phyloP scores from a whole-genome alignment of 2,113 vertebrate species.

The Eudyptes chrysolophus region DNA sequence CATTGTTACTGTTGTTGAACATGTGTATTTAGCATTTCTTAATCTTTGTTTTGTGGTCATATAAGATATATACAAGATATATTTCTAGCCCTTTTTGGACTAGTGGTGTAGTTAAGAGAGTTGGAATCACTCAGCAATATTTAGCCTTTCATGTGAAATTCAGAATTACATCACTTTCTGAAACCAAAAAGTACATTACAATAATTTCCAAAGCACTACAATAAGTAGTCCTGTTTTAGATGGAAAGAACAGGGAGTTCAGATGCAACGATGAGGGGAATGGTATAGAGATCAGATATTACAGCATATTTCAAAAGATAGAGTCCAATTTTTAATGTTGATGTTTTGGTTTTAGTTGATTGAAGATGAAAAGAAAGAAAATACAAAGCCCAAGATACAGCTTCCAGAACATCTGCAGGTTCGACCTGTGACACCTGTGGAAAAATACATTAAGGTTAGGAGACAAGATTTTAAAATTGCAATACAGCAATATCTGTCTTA shows the following conservation, averaged over 20 bases:
- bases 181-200: neutral
- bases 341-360: slow-evolving; percentile 64
- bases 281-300: neutral
- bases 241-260: neutral
- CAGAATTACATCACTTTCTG: neutral
- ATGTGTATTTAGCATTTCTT: neutral
- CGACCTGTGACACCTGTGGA: slow-evolving; percentile 75
- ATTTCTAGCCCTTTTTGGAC: neutral
- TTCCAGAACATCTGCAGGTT: slow-evolving; percentile 71
- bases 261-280: neutral
- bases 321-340: neutral
- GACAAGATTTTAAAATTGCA: neutral
- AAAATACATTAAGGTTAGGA: slow-evolving; percentile 77
- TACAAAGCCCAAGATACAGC: slow-evolving; percentile 56
- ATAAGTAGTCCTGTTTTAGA: neutral
- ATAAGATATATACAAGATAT: neutral
- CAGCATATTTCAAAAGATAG: neutral
- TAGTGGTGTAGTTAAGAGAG: neutral
- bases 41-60: neutral
- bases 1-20: neutral
- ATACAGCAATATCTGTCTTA: neutral
- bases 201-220: neutral
- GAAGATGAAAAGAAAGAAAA: slow-evolving; percentile 33
- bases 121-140: neutral
- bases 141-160: neutral